These are phyloP conservation scores for Macrotus californicus DNA, from an alignment of 2,113 vertebrate genomes.

Conservation along the genomic window DNA sequence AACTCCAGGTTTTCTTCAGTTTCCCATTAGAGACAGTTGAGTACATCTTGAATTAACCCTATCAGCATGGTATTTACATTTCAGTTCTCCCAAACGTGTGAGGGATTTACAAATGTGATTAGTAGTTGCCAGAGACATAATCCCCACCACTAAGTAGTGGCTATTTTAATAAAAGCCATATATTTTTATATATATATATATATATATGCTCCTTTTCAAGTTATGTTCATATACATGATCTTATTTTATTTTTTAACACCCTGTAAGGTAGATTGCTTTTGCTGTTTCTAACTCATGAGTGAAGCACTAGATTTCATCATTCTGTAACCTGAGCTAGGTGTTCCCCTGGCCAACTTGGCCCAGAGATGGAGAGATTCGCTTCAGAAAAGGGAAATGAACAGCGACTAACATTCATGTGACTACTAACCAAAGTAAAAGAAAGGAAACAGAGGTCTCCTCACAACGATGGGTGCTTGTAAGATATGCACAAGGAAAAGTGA, in stretches of 20 bases:
- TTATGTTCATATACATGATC: background rate
- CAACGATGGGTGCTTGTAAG: background rate
- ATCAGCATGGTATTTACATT: background rate
- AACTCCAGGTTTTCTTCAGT: background rate
- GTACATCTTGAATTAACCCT: constrained; percentile 5
- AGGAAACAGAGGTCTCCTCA: constrained; percentile 2
- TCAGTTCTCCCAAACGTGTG: background rate
- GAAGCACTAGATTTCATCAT: background rate
- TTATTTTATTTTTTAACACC: background rate
- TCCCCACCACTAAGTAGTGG: background rate
- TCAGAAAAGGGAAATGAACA: background rate
- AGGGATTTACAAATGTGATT: background rate
- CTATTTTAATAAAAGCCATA: constrained; percentile 14
- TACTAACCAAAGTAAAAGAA: constrained; percentile 18
- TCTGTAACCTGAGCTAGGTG: background rate
- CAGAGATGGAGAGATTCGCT: constrained; percentile 2
- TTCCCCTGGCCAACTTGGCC: background rate
- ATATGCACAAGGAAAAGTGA: constrained; percentile 41
- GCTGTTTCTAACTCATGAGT: background rate
- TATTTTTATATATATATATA: background rate
- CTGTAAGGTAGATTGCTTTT: background rate
- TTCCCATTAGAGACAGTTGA: constrained; percentile 1
- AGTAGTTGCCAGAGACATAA: background rate
- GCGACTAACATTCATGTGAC: background rate
- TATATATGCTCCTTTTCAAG: background rate